These are phyloP conservation scores for Aspidoscelis tigris DNA, from an alignment of 2,113 vertebrate genomes.

Conservation along the genomic window DNA sequence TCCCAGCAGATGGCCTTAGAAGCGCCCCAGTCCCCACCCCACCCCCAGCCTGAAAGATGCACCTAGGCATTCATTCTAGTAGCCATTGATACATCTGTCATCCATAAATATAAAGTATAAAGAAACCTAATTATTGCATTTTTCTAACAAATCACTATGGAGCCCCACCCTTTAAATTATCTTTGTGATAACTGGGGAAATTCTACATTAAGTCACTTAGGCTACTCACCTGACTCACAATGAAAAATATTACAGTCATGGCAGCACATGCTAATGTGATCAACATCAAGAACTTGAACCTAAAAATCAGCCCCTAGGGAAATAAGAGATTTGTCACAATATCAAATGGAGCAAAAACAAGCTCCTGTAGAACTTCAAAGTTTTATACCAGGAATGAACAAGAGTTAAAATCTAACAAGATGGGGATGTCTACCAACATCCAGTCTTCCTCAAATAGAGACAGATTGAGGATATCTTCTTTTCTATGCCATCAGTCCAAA, in stretches of 20 bases:
- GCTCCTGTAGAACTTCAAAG: not conserved
- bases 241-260: slow-evolving; percentile 98
- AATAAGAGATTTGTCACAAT: slow-evolving; percentile 28
- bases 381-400: too few species aligned
- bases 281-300: slow-evolving; percentile 98
- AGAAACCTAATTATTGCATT: too few species aligned
- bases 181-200: not conserved
- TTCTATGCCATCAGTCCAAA: too few species aligned
- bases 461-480: not conserved
- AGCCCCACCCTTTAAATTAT: not conserved
- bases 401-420: not conserved
- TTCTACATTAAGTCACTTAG: not conserved
- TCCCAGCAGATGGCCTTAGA: too few species aligned
- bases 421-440: not conserved
- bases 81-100: too few species aligned
- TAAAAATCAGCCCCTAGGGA: slow-evolving; percentile 93
- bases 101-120: too few species aligned
- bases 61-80: too few species aligned
- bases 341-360: not conserved
- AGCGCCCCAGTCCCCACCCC: too few species aligned
- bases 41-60: too few species aligned
- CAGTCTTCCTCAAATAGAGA: not conserved
- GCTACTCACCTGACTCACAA: slow-evolving; percentile 91
- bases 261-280: slow-evolving; percentile 96
- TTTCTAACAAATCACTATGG: not conserved